Evolutionary conservation across 2,113 vertebrate species (phyloP), one percentile per base, ranked within the genome.

Genomic region (Malurus elegans): DNA sequence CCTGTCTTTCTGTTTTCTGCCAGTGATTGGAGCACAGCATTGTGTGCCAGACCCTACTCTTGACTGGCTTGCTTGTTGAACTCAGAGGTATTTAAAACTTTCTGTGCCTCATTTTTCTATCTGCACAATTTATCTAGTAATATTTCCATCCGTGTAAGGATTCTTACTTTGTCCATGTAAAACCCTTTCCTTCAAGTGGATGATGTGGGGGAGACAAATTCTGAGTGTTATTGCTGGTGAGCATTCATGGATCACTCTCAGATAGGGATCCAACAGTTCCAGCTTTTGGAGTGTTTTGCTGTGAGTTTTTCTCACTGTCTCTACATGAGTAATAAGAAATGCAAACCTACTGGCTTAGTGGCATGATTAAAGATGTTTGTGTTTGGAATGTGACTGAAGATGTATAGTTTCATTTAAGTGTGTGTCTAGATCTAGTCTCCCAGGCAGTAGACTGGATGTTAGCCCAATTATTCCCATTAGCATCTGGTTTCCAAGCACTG

Each of bases 381-480:
- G 56, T 73, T 94, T 92, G 79, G 83, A 93, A 88, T 74, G 24
- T 34, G 44, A 67, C 75, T 51, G 79, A 76, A 78, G 65, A 93
- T 53, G 69, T 47, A 60, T 58, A 73, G 64, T 82, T 91, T 67
- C 53, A 67, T 74, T 73, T 85, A 91, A 90, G 81, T 70, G 53
- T 67, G 51, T 74, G 82, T 62, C 86, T 82, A 86, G 66, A 72
- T 88, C 54, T 58, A 38, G 62, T 70, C 72, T 90, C 53, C 53
- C 40, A 93, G 73, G 26, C 72, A 88, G 92, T 1, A 71, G 82
- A 75, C 61, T 86, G 90, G 93, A 93, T 58, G 61, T 79, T 92
- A 64, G 92, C 82, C 90, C 85, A 80, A 78, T 96, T 95, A 94
- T 88, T 96, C 85, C 90, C 94, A 96, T 93, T 95, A 93, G 64